Percentiles rank a stretch among this genome's conserved stretches.
Evolutionary conservation across 2,797 vertebrate genomes (phyloP).

Genomic region (Sebastes diaconus): DNA sequence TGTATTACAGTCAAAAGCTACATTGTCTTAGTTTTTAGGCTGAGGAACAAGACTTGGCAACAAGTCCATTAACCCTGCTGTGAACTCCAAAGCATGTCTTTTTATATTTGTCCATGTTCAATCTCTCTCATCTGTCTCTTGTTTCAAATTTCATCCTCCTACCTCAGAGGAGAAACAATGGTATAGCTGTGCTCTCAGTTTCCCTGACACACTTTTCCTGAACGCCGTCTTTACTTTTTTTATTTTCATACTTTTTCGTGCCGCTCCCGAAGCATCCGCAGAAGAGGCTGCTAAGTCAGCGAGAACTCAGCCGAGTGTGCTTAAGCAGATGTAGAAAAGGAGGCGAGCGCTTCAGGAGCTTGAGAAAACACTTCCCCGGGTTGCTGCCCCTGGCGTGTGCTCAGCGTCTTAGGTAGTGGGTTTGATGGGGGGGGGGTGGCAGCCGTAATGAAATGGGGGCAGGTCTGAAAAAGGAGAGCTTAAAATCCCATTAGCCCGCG

Average conservation of each 20-base stretch:
- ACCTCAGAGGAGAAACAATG: conserved; percentile 9
- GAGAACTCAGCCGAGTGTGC: conserved; percentile 61
- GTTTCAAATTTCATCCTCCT: neutral
- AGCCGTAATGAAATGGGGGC: conserved; percentile 34
- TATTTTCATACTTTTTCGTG: conserved; percentile 1
- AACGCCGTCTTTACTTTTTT: conserved; percentile 26
- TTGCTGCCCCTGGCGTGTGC: conserved; percentile 46
- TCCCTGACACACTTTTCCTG: conserved; percentile 73
- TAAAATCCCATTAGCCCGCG: conserved; percentile 50
- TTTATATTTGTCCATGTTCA: neutral
- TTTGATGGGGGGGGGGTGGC: conserved; percentile 29
- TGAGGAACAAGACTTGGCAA: neutral
- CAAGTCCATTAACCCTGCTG: neutral
- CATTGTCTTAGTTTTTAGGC: neutral
- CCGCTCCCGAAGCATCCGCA: conserved; percentile 63
- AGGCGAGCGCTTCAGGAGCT: conserved; percentile 47
- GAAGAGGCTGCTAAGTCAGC: conserved; percentile 77
- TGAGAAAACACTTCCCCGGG: conserved; percentile 61
- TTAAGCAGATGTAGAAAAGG: conserved; percentile 76
- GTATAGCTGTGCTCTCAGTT: conserved; percentile 35
- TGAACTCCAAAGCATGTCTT: neutral
- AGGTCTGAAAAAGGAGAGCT: conserved; percentile 49
- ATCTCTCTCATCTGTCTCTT: neutral
- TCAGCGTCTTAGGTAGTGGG: conserved; percentile 29
- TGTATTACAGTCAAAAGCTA: neutral